Evolutionary conservation across 2,888 invertebrate species (phyloP).

Genomic region (Synanthedon vespiformis): DNA sequence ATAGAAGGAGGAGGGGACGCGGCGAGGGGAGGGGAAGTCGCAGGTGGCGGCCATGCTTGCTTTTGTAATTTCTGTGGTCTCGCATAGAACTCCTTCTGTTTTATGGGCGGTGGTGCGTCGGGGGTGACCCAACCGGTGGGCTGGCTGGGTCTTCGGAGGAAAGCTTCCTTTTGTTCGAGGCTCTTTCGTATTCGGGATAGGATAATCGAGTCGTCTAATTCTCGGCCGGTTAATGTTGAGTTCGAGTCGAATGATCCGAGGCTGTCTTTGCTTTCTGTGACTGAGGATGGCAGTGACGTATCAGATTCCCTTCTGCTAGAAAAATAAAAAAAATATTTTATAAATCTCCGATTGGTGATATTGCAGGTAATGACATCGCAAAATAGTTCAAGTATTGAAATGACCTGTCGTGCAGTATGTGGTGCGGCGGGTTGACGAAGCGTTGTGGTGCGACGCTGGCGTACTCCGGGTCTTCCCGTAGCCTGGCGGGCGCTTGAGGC

Average conservation of each 20-base stretch:
- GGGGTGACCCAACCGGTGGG: constrained; percentile 72
- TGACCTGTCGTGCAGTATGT: constrained; percentile 59
- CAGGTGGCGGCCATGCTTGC: constrained; percentile 77
- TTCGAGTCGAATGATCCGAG: constrained; percentile 77
- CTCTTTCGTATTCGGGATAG: constrained; percentile 85
- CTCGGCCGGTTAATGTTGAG: constrained; percentile 75
- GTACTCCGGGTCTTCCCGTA: constrained; percentile 57
- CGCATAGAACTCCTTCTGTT: constrained; percentile 81
- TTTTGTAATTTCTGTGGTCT: constrained; percentile 81
- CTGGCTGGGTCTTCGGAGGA: constrained; percentile 80
- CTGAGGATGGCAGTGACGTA: constrained; percentile 73
- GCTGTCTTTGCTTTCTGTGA: constrained; percentile 76
- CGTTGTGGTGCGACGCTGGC: constrained; percentile 55
- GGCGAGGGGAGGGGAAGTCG: constrained; percentile 52
- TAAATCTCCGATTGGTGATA: no score
- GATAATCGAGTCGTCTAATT: constrained; percentile 78
- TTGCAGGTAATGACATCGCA: background rate
- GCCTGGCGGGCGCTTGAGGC: constrained; percentile 41
- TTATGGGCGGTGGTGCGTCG: constrained; percentile 63
- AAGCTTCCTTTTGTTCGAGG: constrained; percentile 91
- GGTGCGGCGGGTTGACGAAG: constrained; percentile 38
- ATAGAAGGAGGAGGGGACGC: constrained; percentile 68
- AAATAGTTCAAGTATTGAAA: constrained; percentile 1
- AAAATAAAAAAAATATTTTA: constrained; percentile 6
- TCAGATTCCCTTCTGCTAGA: constrained; percentile 72